Evolutionary conservation across 2,113 vertebrate species (phyloP).

Genomic region (Chaenocephalus aceratus): DNA sequence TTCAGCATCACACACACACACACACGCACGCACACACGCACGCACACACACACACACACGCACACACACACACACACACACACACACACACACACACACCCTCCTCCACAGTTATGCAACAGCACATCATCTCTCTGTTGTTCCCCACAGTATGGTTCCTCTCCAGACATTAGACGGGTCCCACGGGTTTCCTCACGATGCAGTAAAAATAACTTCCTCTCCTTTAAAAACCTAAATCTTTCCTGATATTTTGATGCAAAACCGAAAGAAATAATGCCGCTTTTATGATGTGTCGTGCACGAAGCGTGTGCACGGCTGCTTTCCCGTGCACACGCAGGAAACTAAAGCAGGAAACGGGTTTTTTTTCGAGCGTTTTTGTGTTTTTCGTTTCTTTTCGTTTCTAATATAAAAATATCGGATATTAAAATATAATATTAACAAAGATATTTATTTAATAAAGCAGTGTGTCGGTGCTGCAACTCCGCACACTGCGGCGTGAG

Average conservation of each 20-base stretch:
- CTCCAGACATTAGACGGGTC: constrained; percentile 28
- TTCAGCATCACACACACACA: constrained; percentile 39
- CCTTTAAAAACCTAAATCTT: not conserved
- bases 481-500: constrained; percentile 49
- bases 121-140: constrained; percentile 15
- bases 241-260: not conserved
- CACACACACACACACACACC: constrained; percentile 1
- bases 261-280: not conserved
- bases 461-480: not conserved
- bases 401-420: not conserved
- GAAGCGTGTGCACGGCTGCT: not conserved
- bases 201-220: not conserved
- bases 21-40: not conserved
- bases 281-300: not conserved
- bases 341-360: too few relatives aligned
- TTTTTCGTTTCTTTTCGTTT: not conserved
- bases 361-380: not conserved
- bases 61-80: too few relatives aligned
- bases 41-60: not conserved
- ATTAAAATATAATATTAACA: not conserved
- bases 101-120: constrained; percentile 72
- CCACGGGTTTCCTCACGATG: not conserved
- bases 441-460: not conserved
- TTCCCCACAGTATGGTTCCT: not conserved
- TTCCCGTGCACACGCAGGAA: not conserved